Evolutionary conservation across 2,888 invertebrate species (phyloP).

Genomic region (Orgyia antiqua): DNA sequence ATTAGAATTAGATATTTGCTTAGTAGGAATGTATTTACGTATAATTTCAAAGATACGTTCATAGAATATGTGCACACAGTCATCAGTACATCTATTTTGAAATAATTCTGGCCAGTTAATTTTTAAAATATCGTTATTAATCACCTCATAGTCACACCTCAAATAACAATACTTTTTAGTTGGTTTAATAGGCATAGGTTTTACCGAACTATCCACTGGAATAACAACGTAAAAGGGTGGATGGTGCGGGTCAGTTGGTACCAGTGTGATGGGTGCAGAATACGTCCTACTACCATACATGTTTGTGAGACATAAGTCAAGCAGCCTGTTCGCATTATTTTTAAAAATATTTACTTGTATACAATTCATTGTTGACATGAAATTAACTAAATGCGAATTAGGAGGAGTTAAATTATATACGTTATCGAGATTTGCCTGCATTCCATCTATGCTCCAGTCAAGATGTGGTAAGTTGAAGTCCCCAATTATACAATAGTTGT

Average conservation of each 20-base stretch:
- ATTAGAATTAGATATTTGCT: not conserved
- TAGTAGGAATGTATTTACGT: not conserved
- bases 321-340: not conserved
- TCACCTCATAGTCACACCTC: not conserved
- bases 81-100: not conserved
- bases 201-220: not conserved
- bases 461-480: slow-evolving; percentile 1
- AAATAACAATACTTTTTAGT: not conserved
- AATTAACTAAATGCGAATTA: not conserved
- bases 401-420: not conserved
- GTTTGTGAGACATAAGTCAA: slow-evolving; percentile 1
- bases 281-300: not conserved
- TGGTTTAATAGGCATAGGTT: not conserved
- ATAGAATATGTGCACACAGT: not conserved
- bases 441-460: not conserved
- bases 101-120: not conserved
- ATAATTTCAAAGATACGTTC: not conserved
- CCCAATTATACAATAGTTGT: not conserved
- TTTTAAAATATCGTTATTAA: not conserved
- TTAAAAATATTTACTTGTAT: not conserved
- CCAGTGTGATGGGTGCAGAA: slow-evolving; percentile 1
- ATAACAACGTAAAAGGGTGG: not conserved
- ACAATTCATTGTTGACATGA: not conserved
- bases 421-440: not conserved
- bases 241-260: not conserved